Percentiles rank a stretch among this genome's conserved stretches.
These are phyloP conservation scores for Sciurus carolinensis DNA, from an alignment of 2,797 vertebrate genomes.

Conservation along the genomic window DNA sequence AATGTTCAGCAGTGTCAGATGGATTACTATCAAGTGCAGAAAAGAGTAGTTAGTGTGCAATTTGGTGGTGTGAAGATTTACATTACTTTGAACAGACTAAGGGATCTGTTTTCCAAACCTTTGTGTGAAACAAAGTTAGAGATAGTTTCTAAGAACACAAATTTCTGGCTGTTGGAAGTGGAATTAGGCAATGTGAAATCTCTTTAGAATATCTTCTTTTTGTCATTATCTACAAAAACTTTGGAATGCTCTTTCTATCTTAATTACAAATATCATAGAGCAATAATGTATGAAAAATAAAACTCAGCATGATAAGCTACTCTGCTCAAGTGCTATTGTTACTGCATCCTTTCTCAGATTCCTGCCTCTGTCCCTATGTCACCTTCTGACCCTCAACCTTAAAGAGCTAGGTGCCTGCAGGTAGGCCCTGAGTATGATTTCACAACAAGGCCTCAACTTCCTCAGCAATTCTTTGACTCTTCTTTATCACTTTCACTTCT, in stretches of 20 bases:
- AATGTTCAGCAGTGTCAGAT: slow-evolving; percentile 41
- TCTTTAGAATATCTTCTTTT: not conserved
- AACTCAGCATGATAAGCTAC: not conserved
- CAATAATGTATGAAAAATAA: slow-evolving; percentile 45
- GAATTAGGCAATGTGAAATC: not conserved
- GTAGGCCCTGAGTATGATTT: not conserved
- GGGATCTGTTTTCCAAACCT: slow-evolving; percentile 21
- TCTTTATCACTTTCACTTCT: not conserved
- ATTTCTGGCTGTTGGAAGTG: not conserved
- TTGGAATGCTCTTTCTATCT: not conserved
- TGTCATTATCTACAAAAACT: slow-evolving; percentile 1
- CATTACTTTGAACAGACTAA: slow-evolving; percentile 13
- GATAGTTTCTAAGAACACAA: slow-evolving; percentile 38
- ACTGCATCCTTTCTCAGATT: not conserved
- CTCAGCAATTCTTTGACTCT: not conserved
- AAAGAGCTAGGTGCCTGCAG: not conserved
- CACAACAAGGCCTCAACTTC: not conserved
- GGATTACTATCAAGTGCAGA: not conserved
- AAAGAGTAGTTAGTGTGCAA: not conserved
- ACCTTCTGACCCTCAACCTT: not conserved
- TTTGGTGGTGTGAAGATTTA: slow-evolving; percentile 43
- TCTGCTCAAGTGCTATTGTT: not conserved
- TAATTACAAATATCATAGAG: not conserved
- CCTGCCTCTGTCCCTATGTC: not conserved
- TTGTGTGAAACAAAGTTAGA: not conserved